Evolutionary conservation across 2,888 invertebrate genomes (phyloP).

Genomic region (Synanthedon andrenaeformis): DNA sequence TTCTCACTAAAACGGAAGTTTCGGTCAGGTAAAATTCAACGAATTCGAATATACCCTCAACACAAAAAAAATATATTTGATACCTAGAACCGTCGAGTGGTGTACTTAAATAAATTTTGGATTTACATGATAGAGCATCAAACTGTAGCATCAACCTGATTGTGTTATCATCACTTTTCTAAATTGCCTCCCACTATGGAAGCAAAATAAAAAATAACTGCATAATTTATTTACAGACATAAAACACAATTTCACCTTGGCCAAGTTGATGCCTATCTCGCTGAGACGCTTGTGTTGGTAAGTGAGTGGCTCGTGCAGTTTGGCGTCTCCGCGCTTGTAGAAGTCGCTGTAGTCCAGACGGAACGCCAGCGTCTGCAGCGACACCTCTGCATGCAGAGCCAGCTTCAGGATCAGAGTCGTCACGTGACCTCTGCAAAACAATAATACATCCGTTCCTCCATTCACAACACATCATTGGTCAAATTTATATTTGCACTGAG

Average conservation of each 20-base stretch:
- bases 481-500: too few species aligned
- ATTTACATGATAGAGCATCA: too few species aligned
- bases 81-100: too few species aligned
- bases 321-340: slow-evolving; percentile 86
- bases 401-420: slow-evolving; percentile 87
- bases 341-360: slow-evolving; percentile 95
- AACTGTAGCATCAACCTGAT: too few species aligned
- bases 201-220: too few species aligned
- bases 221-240: background rate
- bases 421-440: slow-evolving; percentile 79
- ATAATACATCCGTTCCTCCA: background rate
- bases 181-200: too few species aligned
- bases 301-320: slow-evolving; percentile 77
- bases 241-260: slow-evolving; percentile 28
- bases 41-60: too few species aligned
- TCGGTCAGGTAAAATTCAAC: too few species aligned
- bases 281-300: slow-evolving; percentile 75
- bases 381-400: slow-evolving; percentile 85
- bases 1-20: too few species aligned
- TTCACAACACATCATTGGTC: background rate
- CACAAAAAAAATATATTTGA: too few species aligned
- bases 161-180: too few species aligned
- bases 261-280: slow-evolving; percentile 55
- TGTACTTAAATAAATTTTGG: too few species aligned
- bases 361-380: slow-evolving; percentile 89